Percentiles rank a stretch among this genome's conserved stretches.
Evolutionary conservation across 2,888 invertebrate species (phyloP).

Genomic region (Strigamia transsilvanica): DNA sequence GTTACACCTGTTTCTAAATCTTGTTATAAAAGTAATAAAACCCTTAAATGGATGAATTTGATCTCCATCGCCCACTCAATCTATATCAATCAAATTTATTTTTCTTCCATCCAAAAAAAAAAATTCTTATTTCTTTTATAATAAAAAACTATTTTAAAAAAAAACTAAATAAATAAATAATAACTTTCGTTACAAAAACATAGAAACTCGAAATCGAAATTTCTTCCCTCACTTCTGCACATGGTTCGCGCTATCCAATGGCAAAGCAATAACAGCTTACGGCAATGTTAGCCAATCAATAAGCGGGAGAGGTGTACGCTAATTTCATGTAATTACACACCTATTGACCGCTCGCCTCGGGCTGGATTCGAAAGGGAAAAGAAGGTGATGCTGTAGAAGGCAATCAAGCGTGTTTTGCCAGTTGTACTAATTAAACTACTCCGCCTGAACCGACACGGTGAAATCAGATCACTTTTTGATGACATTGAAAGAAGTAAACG

Average conservation of each 20-base stretch:
- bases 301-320: slow-evolving; percentile 38
- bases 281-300: slow-evolving; percentile 45
- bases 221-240: background rate
- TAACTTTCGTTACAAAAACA: background rate
- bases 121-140: background rate
- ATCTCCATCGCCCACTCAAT: background rate
- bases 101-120: background rate
- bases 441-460: slow-evolving; percentile 24
- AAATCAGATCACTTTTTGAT: slow-evolving; percentile 40
- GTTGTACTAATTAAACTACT: slow-evolving; percentile 44
- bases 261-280: slow-evolving; percentile 41
- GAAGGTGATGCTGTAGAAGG: background rate
- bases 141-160: background rate
- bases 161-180: background rate
- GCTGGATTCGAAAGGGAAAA: slow-evolving; percentile 34
- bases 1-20: too few relatives aligned
- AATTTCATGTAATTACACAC: slow-evolving; percentile 49
- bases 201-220: background rate
- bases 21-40: background rate
- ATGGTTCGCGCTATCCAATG: slow-evolving; percentile 29
- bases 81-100: too few relatives aligned
- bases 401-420: slow-evolving; percentile 47
- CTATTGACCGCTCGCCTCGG: slow-evolving; percentile 43
- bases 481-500: slow-evolving; percentile 13
- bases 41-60: background rate